These are phyloP conservation scores for Toxotes lorentzi DNA, from an alignment of 2,797 vertebrate genomes.

Conservation along the genomic window DNA sequence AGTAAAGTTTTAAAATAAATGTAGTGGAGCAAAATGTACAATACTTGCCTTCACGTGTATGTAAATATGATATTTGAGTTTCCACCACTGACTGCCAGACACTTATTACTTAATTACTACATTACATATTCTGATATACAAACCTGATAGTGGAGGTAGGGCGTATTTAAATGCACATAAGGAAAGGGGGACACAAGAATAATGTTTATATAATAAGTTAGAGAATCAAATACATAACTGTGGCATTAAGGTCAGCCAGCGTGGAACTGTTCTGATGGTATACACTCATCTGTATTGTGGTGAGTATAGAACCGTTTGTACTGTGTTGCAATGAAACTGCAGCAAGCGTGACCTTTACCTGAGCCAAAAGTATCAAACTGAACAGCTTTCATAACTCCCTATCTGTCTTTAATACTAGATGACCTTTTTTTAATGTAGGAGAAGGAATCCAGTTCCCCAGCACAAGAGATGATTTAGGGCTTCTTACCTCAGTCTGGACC, in stretches of 20 bases:
- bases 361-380: conserved; percentile 46
- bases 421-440: conserved; percentile 51
- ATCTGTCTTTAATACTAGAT: conserved; percentile 59
- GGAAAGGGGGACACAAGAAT: background rate
- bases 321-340: conserved; percentile 37
- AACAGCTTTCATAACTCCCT: conserved; percentile 52
- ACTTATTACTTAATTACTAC: background rate
- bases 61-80: too few species aligned
- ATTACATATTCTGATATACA: background rate
- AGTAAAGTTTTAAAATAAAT: too few species aligned
- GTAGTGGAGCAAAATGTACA: too few species aligned
- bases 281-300: conserved; percentile 15
- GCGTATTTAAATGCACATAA: background rate
- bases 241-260: conserved; percentile 6
- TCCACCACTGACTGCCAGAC: too few species aligned
- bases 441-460: conserved; percentile 29
- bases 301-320: conserved; percentile 32
- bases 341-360: conserved; percentile 60
- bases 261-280: conserved; percentile 19
- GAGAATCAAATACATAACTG: background rate
- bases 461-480: background rate
- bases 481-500: conserved; percentile 97
- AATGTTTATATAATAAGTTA: background rate
- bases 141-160: background rate
- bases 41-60: too few species aligned